These are phyloP conservation scores for Riptortus pedestris DNA, from an alignment of 1,140 invertebrate genomes.

Conservation along the genomic window DNA sequence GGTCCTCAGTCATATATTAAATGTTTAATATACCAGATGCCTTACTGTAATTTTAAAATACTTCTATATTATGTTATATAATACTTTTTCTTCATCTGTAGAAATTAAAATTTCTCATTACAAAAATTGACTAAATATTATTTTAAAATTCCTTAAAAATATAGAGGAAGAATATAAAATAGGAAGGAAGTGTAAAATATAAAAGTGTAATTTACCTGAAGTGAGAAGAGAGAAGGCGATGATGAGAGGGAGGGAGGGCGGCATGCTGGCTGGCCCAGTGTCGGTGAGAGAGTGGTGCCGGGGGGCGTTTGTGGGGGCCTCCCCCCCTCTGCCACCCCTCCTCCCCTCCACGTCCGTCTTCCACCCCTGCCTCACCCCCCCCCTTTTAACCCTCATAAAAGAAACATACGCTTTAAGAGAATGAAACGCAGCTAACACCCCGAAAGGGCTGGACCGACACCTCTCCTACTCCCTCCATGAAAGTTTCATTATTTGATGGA, in stretches of 20 bases:
- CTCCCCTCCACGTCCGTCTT: background rate
- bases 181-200: no score
- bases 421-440: constrained; percentile 15
- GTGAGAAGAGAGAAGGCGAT: background rate
- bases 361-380: background rate
- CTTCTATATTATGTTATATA: no score
- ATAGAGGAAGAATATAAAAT: no score
- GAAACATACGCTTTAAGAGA: constrained; percentile 15
- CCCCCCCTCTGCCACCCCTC: background rate
- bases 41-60: no score
- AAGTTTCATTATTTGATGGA: constrained; percentile 7
- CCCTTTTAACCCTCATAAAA: constrained; percentile 18
- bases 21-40: no score
- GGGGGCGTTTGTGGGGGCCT: background rate
- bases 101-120: no score
- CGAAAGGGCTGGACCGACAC: background rate
- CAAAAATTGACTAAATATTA: no score
- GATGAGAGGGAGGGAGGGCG: background rate
- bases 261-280: background rate
- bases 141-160: no score
- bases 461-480: background rate
- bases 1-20: no score
- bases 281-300: background rate
- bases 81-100: no score
- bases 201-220: no score